Base-by-base conservation (phyloP, 1,140 invertebrate species). In the Euura lappo region DNA sequence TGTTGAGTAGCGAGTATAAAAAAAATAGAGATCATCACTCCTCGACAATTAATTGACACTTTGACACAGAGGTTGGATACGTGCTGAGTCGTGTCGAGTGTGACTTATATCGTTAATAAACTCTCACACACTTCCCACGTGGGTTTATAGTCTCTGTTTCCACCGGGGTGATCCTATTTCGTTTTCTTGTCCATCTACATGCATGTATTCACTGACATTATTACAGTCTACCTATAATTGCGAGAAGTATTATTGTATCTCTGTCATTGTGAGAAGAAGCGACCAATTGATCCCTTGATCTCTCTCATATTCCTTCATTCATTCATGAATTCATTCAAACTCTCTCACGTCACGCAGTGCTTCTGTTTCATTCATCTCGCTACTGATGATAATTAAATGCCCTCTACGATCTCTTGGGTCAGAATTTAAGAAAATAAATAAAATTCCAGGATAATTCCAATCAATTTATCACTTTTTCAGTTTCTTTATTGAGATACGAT, bases 21-120 rank as follows among this genome's bases (percentile, higher is more conserved):
- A 28, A 28, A 28, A 28, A 28, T 0, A 28, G 28, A 28, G 28
- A 28, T 1, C 51, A n/a, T n/a, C 8, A n/a, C 5, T 11, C 51
- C 51, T 4, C 51, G 28, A 68, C 66, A 42, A 44, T 68, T 42
- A 68, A 68, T 68, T 68, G 66, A 68, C 66, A 68, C 66, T 68
- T 68, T 68, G 66, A 68, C 66, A 68, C 66, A 5, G 42, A 42
- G 7, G 8, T 28, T 28, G 28, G 28, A 28, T 11, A 60, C 51
- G 51, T 60, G 28, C 28, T 28, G 51, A 60, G 51, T 60, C 51
- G 51, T 60, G 10, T 8, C 51, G 28, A 28, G 28, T 28, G 28
- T 28, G 28, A 28, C 28, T 28, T 28, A 28, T 28, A 28, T 28
- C 28, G 28, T 28, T 28, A 28, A 28, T 28, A 28, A 28, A 28